These are phyloP conservation scores for Phengaris alcon DNA, from an alignment of 2,888 invertebrate genomes.

Conservation along the genomic window DNA sequence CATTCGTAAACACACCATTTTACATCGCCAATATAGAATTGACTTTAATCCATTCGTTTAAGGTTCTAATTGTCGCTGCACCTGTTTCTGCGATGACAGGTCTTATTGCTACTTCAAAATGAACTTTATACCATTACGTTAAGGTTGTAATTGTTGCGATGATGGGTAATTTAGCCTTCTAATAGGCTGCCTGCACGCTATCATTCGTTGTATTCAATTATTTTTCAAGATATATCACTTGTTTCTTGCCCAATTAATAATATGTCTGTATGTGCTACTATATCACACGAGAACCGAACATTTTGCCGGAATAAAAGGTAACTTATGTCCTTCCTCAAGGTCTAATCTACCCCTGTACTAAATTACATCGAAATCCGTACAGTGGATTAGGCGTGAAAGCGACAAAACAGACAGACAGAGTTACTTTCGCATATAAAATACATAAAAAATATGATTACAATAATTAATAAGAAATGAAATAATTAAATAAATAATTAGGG, in stretches of 20 bases:
- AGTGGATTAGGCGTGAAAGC: too few relatives aligned
- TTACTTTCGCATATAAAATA: not conserved
- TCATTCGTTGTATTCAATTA: constrained; percentile 20
- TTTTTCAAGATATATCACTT: constrained; percentile 19
- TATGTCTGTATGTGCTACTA: not conserved
- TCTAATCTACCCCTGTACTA: too few relatives aligned
- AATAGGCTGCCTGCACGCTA: not conserved
- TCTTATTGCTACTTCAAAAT: not conserved
- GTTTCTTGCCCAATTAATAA: not conserved
- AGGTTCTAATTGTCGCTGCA: not conserved
- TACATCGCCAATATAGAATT: not conserved
- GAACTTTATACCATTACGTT: not conserved
- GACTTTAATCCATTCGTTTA: not conserved
- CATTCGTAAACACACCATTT: not conserved
- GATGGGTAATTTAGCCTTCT: constrained; percentile 1
- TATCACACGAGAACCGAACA: not conserved
- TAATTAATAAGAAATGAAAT: too few relatives aligned
- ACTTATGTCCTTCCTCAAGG: not conserved
- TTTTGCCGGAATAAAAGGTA: not conserved
- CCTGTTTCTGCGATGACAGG: not conserved
- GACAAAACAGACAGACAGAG: too few relatives aligned
- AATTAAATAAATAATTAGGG: too few relatives aligned
- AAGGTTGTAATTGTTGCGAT: not conserved
- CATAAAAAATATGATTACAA: too few relatives aligned
- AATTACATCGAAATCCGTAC: too few relatives aligned